These are phyloP conservation scores for Megaustenia siamemsis DNA, from an alignment of 2,888 invertebrate species.

Conservation along the genomic window DNA sequence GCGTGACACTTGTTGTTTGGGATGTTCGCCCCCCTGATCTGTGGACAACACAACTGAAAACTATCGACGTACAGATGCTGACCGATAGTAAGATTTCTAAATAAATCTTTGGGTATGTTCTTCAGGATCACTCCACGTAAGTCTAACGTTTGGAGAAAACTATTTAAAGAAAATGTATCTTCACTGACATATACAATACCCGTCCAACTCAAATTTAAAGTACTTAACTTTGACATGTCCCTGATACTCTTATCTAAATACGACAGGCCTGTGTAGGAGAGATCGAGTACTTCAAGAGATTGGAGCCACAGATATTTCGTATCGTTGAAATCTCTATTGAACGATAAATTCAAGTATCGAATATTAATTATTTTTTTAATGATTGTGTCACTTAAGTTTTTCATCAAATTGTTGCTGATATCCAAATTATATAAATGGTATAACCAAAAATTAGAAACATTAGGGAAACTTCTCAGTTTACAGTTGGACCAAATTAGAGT, in stretches of 20 bases:
- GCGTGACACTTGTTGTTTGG: constrained; percentile 44
- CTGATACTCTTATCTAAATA: not conserved
- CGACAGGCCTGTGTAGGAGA: constrained; percentile 24
- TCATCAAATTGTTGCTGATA: constrained; percentile 1
- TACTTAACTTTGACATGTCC: not conserved
- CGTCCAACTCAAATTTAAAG: not conserved
- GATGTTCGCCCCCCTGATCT: not conserved
- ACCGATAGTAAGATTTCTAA: constrained; percentile 8
- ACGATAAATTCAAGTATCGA: not conserved
- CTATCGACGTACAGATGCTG: not conserved
- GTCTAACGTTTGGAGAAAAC: constrained; percentile 4
- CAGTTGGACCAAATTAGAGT: not conserved
- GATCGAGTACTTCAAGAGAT: not conserved
- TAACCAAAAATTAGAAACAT: too few relatives aligned
- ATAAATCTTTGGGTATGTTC: not conserved
- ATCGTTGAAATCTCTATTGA: not conserved
- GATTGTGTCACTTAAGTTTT: not conserved
- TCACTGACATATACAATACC: not conserved
- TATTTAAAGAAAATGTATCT: not conserved
- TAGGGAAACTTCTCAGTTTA: not conserved
- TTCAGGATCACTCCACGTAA: not conserved
- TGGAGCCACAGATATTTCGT: too few relatives aligned
- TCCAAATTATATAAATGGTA: not conserved
- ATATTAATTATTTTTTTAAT: not conserved
- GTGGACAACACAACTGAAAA: constrained; percentile 44